Conservation (phyloP, 2,888 invertebrate genomes). For the Nasonia oneida region DNA sequence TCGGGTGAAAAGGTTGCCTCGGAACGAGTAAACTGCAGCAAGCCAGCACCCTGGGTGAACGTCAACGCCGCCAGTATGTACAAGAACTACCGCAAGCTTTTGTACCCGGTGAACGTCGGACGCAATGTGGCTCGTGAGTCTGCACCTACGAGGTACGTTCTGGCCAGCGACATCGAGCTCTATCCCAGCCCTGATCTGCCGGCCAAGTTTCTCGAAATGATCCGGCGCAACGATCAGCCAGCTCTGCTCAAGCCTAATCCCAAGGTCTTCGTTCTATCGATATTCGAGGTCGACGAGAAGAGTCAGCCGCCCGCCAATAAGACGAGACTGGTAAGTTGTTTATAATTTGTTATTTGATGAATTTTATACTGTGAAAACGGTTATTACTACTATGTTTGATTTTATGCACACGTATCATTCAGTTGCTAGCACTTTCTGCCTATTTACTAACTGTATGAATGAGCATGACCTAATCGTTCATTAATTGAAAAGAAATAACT, state of each 20-base stretch:
- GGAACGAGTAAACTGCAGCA: conserved; percentile 86
- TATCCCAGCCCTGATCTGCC: conserved; percentile 93
- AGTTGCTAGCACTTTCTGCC: too few species aligned
- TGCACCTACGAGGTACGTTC: conserved; percentile 89
- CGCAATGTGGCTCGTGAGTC: conserved; percentile 93
- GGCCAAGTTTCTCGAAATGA: conserved; percentile 91
- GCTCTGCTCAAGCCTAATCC: conserved; percentile 81
- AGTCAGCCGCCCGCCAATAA: conserved; percentile 75
- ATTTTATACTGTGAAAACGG: too few species aligned
- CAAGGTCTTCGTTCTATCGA: conserved; percentile 92
- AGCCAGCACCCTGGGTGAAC: conserved; percentile 85
- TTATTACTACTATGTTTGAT: too few species aligned
- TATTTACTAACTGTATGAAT: too few species aligned
- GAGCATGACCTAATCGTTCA: too few species aligned
- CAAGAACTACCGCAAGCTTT: conserved; percentile 88
- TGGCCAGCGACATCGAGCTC: conserved; percentile 94
- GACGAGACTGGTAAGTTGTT: conserved; percentile 77
- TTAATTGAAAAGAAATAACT: not conserved
- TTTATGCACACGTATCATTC: too few species aligned
- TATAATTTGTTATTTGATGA: not conserved
- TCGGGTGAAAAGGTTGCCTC: conserved; percentile 83
- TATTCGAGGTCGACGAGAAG: conserved; percentile 91
- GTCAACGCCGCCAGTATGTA: conserved; percentile 85
- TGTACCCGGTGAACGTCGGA: conserved; percentile 95
- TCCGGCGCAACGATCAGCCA: conserved; percentile 88